Evolutionary conservation across 2,113 vertebrate genomes (phyloP), one percentile per base, ranked within the genome.

Genomic region (Chionodraco myersi): DNA sequence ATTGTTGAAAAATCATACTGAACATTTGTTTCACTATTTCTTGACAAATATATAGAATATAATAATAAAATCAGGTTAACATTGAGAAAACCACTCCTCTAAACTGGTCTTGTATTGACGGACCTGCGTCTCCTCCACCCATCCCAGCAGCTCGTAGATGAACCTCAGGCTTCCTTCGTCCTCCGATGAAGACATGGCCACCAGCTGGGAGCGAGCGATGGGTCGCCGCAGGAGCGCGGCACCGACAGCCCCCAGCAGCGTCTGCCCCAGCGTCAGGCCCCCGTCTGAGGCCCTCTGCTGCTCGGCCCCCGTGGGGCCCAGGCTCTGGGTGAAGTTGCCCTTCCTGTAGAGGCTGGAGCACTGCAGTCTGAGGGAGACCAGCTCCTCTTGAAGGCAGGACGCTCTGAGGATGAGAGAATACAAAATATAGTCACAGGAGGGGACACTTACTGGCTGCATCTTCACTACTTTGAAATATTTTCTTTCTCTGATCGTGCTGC

Each of bases 41-140:
- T 13, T 54, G 11, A 69, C 34, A 72, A 30, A 59, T 49, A 21
- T 45, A 14, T 34, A 5, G 3, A n/a, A 23, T 21, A 3, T 34
- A 58, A 45, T 0, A 10, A 30, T 30, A 10, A 4, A 47, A 47
- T 15, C 10, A 34, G 5, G 48, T 41, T 41, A 6, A 41, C 7
- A 41, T 6, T 41, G 7, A 41, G 36, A 41, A 41, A 41, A 41
- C 5, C 5, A 41, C 5, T 7, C 36, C 36, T 41, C 5, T 41
- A 41, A 41, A 44, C 23, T 11, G 63, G 21, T 41, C 36, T 7
- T 11, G 1, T 5, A 48, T 7, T 15, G 2, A 10, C 91, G 47
- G 47, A 98, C 98, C 96, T 99, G 98, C 11, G 97, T 97, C 88
- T 98, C 97, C 91, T 99, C 98, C 89, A 99, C 98, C 98, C 97